Evolutionary conservation across 2,797 vertebrate species (phyloP).

Genomic region (Nannoperca australis): DNA sequence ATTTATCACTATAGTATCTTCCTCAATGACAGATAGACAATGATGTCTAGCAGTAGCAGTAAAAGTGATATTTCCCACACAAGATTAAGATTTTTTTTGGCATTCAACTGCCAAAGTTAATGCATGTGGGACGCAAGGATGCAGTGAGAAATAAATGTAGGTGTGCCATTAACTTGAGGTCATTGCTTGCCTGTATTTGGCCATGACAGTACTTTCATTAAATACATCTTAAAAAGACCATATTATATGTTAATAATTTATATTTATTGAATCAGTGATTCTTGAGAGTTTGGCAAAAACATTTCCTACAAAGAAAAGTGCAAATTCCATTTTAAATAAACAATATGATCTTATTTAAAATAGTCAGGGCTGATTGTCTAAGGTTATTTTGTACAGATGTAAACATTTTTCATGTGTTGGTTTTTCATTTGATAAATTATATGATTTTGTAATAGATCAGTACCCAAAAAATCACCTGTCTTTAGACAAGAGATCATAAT

Average conservation of each 20-base stretch:
- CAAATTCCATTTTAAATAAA: no score
- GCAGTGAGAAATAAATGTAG: not conserved
- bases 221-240: not conserved
- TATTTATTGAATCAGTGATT: not conserved
- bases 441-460: no score
- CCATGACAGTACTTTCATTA: not conserved
- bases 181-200: not conserved
- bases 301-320: no score
- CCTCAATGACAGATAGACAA: not conserved
- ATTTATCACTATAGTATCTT: not conserved
- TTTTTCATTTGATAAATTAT: no score
- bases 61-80: slow-evolving; percentile 15
- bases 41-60: no score
- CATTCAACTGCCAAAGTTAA: not conserved
- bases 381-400: no score
- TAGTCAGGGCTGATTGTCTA: no score
- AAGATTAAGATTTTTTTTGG: not conserved
- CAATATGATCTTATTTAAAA: no score
- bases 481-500: no score
- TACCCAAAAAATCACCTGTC: no score
- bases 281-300: no score
- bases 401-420: no score
- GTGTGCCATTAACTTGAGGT: not conserved
- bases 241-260: not conserved
- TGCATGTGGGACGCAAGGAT: not conserved